A percentile compares a stretch with the other conserved stretches of the same genome.
Evolutionary conservation across 1,140 invertebrate species (phyloP).

Genomic region (Drosophila triauraria): DNA sequence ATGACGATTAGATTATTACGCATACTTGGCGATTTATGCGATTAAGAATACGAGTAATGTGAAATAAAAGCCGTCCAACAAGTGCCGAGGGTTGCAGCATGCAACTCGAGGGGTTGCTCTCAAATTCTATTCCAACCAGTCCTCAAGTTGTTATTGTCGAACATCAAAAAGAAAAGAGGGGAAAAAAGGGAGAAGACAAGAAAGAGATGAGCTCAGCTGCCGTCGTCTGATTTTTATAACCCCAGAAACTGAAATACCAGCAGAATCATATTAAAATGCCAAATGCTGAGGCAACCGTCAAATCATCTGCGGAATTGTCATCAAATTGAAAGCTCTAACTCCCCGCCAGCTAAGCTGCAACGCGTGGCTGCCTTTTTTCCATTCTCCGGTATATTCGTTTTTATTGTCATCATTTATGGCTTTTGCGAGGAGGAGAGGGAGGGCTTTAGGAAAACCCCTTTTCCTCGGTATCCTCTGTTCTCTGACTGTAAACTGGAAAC

Average conservation of each 20-base stretch:
- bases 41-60: slow-evolving; percentile 56
- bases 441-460: slow-evolving; percentile 35
- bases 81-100: slow-evolving; percentile 34
- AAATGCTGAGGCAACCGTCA: slow-evolving; percentile 76
- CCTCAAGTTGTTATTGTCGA: slow-evolving; percentile 64
- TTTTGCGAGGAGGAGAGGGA: background rate
- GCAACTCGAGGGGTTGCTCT: slow-evolving; percentile 34
- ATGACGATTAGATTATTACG: slow-evolving; percentile 81
- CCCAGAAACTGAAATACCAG: slow-evolving; percentile 62
- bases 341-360: slow-evolving; percentile 66
- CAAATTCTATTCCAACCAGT: background rate
- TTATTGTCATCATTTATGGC: slow-evolving; percentile 57
- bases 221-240: slow-evolving; percentile 48
- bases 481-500: background rate
- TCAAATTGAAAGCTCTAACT: slow-evolving; percentile 73
- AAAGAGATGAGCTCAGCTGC: slow-evolving; percentile 68
- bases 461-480: slow-evolving; percentile 1
- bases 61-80: slow-evolving; percentile 50
- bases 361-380: slow-evolving; percentile 68
- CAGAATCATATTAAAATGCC: slow-evolving; percentile 78
- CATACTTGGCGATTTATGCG: slow-evolving; percentile 79
- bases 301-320: slow-evolving; percentile 82
- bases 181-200: background rate
- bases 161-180: slow-evolving; percentile 12
- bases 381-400: slow-evolving; percentile 25